Evolutionary conservation across 2,888 invertebrate species (phyloP), one percentile per base, ranked within the genome.

Genomic region (Thyatira batis): DNA sequence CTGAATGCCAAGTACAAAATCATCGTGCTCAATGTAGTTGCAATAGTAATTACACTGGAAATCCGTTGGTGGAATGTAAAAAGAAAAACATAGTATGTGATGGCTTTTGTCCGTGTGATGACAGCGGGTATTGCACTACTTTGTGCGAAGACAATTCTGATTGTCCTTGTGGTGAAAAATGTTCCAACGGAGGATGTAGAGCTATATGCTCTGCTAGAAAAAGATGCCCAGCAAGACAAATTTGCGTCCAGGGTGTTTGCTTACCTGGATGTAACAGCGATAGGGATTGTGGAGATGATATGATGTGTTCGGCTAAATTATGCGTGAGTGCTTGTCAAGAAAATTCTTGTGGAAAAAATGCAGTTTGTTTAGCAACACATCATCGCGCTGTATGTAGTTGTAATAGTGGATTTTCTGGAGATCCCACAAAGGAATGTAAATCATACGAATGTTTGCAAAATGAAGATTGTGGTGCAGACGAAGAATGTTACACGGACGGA

Each of bases 11-110:
- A 72, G 97, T 97, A 2, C 93, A 95, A 52, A 96, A 96, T 80
- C 98, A 98, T 76, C 95, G 96, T 25, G 95, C 96, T 0, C 96
- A 97, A 75, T 98, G 98, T 77, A 96, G 95, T 75, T 98, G 98
- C 71, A 95, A 97, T 2, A 90, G 93, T 49, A 95, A 95, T 74
- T 96, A 95, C 69, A 93, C 95, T 33, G 98, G 98, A 0, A 96
- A 98, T 85, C 96, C 98, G 2, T 90, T 96, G 4, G 94, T 95
- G 1, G 94, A 95, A 63, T 98, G 98, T 75, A 93, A 94, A 50
- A 94, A 94, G 79, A 95, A 96, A 49, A 94, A 94, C 53, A 87
- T 93, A 49, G 92, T 93, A 51, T 98, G 98, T 75, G 95, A 96
- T 71, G 95, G 95, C 0, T 93, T 92, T 50, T 97, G 97, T 71